Conservation (phyloP, 2,888 invertebrate genomes). For the Gasteruption jaculator region DNA sequence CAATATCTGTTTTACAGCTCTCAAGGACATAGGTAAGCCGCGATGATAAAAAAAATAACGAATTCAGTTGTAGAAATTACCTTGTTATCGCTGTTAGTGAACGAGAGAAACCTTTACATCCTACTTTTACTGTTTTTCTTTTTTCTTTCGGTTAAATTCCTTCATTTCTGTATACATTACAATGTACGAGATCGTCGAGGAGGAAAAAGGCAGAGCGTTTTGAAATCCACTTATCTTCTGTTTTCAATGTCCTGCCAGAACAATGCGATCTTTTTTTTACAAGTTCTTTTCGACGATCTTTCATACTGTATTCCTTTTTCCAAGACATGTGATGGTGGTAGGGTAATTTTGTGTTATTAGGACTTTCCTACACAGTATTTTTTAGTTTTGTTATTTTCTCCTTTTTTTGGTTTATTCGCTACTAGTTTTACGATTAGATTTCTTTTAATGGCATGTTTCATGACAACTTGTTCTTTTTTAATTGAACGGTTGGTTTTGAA, state of each 20-base stretch:
- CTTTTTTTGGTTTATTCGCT: no score
- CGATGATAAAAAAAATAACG: slow-evolving; percentile 41
- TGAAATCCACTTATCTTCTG: slow-evolving; percentile 7
- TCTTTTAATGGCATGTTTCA: no score
- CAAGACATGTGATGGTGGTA: slow-evolving; percentile 41
- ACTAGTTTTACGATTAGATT: no score
- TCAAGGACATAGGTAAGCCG: slow-evolving; percentile 52
- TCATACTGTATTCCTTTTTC: slow-evolving; percentile 20
- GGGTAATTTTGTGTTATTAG: slow-evolving; percentile 41
- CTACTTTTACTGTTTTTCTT: slow-evolving; percentile 22
- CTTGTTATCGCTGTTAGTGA: slow-evolving; percentile 35
- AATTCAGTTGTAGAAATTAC: slow-evolving; percentile 43
- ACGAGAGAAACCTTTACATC: slow-evolving; percentile 25
- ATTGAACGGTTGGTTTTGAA: no score
- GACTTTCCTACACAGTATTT: no score
- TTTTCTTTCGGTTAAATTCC: slow-evolving; percentile 23
- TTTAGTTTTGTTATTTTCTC: no score
- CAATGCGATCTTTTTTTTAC: background rate
- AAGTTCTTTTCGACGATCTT: slow-evolving; percentile 26
- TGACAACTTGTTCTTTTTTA: no score
- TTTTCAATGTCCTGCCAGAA: background rate
- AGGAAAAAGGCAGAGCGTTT: slow-evolving; percentile 7
- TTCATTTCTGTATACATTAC: slow-evolving; percentile 17
- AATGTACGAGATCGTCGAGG: slow-evolving; percentile 27
- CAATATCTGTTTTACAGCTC: slow-evolving; percentile 49